Base-by-base conservation (phyloP, 2,888 invertebrate genomes). In the Ophion ventricosus region DNA sequence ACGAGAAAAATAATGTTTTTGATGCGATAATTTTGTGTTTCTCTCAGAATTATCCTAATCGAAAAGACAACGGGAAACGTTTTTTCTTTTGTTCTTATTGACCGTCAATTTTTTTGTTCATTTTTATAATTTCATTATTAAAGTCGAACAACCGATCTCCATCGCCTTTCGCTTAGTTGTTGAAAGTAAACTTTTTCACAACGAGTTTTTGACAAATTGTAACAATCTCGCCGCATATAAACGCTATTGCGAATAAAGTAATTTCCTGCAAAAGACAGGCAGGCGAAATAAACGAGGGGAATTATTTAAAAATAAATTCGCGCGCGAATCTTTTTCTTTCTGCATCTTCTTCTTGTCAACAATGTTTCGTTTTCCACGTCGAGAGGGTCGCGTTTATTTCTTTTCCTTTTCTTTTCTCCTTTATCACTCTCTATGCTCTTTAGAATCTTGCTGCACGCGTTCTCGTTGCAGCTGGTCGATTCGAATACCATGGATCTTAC, bases 391-490 rank as follows among this genome's bases (percentile, higher is more conserved):
- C 57, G 49, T 59, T 20, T 72, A n/a, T 72, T 74, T 49, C 10
- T 17, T 49, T 26, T 61, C 25, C 7, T 73, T 23, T 5, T 17
- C 61, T 26, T 61, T 61, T 14, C 57, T 23, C 2, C 35, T 35
- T 35, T 35, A 7, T 35, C 17, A 8, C n/a, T n/a, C 20, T 40
- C 40, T 10, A 43, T n/a, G 63, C 20, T 63, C 63, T 74, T 74
- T 63, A 63, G 61, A 43, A 25, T 49, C 49, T 29, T 26, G n/a
- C 26, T 49, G 63, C 63, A 49, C 26, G 63, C 49, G 49, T 74
- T 74, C 63, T 63, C 74, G 61, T 49, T 74, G 74, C 74, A 74
- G 74, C 74, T 74, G 74, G 74, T 49, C 26, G 74, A 63, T 74
- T 49, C 63, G 20, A 74, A 49, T 74, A 29, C 63, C 74, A 29